These are phyloP conservation scores for Nebria ingens DNA, from an alignment of 1,140 invertebrate species.

Conservation along the genomic window DNA sequence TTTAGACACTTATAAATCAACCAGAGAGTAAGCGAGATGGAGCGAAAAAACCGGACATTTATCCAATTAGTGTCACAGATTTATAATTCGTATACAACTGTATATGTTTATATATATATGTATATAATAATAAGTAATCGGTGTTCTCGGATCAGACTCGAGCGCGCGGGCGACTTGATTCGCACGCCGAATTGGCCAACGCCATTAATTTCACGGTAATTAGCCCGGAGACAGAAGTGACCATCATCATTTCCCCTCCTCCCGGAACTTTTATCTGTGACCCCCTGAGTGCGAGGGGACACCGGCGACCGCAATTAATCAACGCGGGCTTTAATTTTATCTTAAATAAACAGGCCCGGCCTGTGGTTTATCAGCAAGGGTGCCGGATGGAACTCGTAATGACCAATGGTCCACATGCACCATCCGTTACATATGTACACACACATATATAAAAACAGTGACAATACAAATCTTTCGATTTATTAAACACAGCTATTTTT, in stretches of 20 bases:
- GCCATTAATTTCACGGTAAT: conserved; percentile 2
- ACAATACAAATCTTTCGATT: too few relatives aligned
- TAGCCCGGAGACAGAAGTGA: conserved; percentile 7
- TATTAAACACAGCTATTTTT: too few relatives aligned
- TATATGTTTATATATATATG: not conserved
- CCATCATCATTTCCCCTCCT: not conserved
- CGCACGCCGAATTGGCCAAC: not conserved
- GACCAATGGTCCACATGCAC: conserved; percentile 6
- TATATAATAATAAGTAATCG: not conserved
- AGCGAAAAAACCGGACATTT: not conserved
- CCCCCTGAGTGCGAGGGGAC: not conserved
- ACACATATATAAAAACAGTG: too few relatives aligned
- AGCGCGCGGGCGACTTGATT: not conserved
- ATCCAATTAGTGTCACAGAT: not conserved
- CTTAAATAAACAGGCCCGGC: conserved; percentile 7
- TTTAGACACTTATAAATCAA: not conserved
- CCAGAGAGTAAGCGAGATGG: too few relatives aligned
- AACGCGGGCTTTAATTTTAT: conserved; percentile 6
- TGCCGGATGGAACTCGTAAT: not conserved
- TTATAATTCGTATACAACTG: not conserved
- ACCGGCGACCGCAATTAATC: conserved; percentile 8
- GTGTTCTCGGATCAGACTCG: not conserved
- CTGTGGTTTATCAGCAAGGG: not conserved
- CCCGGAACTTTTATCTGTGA: conserved; percentile 2
- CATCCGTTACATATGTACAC: not conserved